Conservation (phyloP, 2,797 vertebrate species). For the Alcedo quadribrachys region DNA sequence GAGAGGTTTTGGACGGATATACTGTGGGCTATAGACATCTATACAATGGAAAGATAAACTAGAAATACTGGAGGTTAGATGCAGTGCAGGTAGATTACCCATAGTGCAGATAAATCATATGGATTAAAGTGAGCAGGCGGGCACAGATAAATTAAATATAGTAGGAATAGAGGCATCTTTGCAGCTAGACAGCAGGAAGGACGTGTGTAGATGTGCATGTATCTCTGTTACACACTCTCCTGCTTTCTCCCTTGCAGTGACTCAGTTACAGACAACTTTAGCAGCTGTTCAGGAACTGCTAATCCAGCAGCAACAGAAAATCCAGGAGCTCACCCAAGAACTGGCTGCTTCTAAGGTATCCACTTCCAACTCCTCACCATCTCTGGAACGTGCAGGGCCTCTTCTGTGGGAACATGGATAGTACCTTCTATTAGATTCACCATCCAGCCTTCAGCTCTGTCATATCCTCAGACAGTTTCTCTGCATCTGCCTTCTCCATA, state of each 20-base stretch:
- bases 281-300: constrained; percentile 92
- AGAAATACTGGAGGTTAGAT: constrained; percentile 77
- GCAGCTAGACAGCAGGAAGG: constrained; percentile 14
- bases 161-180: constrained; percentile 46
- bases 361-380: not conserved
- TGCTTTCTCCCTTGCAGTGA: constrained; percentile 79
- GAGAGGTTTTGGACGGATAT: constrained; percentile 76
- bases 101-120: constrained; percentile 66
- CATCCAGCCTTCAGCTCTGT: not conserved
- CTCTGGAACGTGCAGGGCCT: not conserved
- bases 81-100: constrained; percentile 73
- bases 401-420: not conserved
- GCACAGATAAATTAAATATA: constrained; percentile 50
- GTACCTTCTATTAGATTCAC: not conserved
- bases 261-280: constrained; percentile 92
- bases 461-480: not conserved
- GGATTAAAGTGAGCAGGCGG: constrained; percentile 57
- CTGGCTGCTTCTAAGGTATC: constrained; percentile 89
- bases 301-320: constrained; percentile 93
- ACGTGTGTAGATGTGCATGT: not conserved
- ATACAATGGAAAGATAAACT: constrained; percentile 78
- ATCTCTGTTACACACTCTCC: not conserved
- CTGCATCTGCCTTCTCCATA: not conserved
- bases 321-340: constrained; percentile 93
- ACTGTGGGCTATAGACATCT: constrained; percentile 76